These are phyloP conservation scores for Bradypodion ventrale DNA, from an alignment of 2,797 vertebrate genomes.

Conservation along the genomic window DNA sequence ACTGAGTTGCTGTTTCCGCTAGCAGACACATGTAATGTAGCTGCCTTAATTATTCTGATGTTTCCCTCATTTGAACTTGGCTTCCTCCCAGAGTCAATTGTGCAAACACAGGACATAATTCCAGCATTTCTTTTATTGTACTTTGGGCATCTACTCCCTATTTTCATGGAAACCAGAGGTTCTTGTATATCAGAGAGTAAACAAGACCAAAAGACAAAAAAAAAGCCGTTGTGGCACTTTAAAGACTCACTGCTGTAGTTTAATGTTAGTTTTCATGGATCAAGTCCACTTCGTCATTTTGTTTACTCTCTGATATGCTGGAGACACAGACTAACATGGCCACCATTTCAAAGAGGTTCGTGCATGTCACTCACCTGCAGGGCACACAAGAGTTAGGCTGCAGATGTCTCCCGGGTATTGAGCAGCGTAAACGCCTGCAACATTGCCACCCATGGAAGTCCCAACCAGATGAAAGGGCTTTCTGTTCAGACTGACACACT, in stretches of 20 bases:
- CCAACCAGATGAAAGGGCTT: slow-evolving; percentile 93
- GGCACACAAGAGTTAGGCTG: slow-evolving; percentile 92
- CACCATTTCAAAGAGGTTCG: too few species aligned
- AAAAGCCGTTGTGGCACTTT: too few species aligned
- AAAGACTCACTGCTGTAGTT: too few species aligned
- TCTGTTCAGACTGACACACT: slow-evolving; percentile 87
- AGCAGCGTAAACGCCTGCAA: slow-evolving; percentile 93
- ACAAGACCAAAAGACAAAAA: too few species aligned
- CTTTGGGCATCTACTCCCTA: background rate
- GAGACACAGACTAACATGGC: too few species aligned
- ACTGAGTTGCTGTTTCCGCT: background rate
- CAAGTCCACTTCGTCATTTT: too few species aligned
- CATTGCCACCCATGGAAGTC: slow-evolving; percentile 93
- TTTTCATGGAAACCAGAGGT: fast-evolving
- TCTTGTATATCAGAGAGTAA: slow-evolving; percentile 26
- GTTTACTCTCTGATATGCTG: too few species aligned
- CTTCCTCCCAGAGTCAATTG: background rate
- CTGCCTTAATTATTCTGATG: background rate
- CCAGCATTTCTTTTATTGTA: background rate
- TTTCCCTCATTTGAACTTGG: background rate
- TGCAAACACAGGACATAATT: background rate
- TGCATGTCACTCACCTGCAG: slow-evolving; percentile 83
- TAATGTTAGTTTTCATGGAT: too few species aligned
- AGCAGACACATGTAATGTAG: background rate
- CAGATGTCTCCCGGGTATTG: slow-evolving; percentile 88